Conservation (phyloP, 2,113 vertebrate genomes). For the Alectura lathami region DNA sequence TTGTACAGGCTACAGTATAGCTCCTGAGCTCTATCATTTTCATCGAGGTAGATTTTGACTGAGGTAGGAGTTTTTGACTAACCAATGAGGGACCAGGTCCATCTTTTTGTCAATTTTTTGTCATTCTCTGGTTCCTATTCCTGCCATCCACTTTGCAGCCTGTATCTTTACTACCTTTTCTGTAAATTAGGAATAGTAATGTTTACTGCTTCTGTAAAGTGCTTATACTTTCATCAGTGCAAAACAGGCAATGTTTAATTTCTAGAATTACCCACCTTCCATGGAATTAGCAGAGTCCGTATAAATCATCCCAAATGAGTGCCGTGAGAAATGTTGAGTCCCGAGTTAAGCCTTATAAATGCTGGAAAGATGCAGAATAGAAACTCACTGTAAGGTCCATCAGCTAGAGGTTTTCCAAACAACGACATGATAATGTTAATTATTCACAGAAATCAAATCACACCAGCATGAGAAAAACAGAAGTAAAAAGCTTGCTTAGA, state of each 20-base stretch:
- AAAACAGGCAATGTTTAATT: slow-evolving; percentile 6
- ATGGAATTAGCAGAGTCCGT: slow-evolving; percentile 16
- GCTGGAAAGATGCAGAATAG: slow-evolving; percentile 2
- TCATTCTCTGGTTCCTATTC: not conserved
- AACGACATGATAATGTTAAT: not conserved
- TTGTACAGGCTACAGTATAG: not conserved
- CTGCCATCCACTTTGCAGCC: not conserved
- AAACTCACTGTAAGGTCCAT: not conserved
- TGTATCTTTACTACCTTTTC: not conserved
- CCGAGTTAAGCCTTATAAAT: slow-evolving; percentile 34
- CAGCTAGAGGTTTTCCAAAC: not conserved
- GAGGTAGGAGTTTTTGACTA: slow-evolving; percentile 7
- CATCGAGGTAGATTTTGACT: slow-evolving; percentile 9
- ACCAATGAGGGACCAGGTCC: not conserved
- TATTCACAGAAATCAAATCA: slow-evolving; percentile 1
- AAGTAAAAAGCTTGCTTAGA: not conserved
- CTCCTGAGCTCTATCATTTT: not conserved
- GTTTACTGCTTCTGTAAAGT: slow-evolving; percentile 31
- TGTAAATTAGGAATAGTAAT: slow-evolving; percentile 9
- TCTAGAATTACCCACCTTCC: slow-evolving; percentile 19
- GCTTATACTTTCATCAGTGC: slow-evolving; percentile 15
- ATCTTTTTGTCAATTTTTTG: not conserved
- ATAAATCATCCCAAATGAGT: slow-evolving; percentile 51
- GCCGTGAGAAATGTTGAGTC: slow-evolving; percentile 30
- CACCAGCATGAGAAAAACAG: not conserved